Conservation (phyloP, 2,797 vertebrate species). For the Cuculus canorus region DNA sequence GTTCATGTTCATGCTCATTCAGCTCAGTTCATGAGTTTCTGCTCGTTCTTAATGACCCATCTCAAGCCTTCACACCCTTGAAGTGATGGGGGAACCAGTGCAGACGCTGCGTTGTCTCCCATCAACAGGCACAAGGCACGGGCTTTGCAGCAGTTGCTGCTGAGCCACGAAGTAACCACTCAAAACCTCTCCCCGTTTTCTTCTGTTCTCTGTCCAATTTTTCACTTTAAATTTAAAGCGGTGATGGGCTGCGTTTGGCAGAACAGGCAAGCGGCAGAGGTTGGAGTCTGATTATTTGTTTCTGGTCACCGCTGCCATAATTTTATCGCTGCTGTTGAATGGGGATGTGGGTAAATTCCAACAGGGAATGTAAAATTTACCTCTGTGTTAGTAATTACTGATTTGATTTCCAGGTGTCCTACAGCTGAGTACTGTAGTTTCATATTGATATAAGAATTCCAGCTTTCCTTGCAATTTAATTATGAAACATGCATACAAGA, state of each 20-base stretch:
- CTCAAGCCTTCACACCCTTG: background rate
- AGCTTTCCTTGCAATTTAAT: conserved; percentile 12
- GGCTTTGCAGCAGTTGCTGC: background rate
- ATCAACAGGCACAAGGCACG: background rate
- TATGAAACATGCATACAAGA: background rate
- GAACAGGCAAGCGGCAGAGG: background rate
- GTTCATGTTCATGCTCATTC: too few relatives aligned
- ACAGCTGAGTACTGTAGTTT: background rate
- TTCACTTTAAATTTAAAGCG: background rate
- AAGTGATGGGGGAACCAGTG: background rate
- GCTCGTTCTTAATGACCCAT: background rate
- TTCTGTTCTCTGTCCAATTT: background rate
- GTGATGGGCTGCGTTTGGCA: background rate
- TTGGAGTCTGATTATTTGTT: background rate
- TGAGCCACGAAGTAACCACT: background rate
- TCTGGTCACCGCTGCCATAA: background rate
- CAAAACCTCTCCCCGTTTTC: background rate
- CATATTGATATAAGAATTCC: background rate
- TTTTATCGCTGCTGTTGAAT: background rate
- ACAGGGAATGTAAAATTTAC: background rate
- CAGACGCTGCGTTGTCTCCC: background rate
- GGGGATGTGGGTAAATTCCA: conserved; percentile 28
- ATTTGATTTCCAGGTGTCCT: conserved; percentile 40
- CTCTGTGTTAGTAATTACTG: conserved; percentile 15
- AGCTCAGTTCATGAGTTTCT: background rate